A percentile compares a stretch with the other conserved stretches of the same genome.
Evolutionary conservation across 1,140 invertebrate genomes (phyloP).

Genomic region (Orussus abietinus): DNA sequence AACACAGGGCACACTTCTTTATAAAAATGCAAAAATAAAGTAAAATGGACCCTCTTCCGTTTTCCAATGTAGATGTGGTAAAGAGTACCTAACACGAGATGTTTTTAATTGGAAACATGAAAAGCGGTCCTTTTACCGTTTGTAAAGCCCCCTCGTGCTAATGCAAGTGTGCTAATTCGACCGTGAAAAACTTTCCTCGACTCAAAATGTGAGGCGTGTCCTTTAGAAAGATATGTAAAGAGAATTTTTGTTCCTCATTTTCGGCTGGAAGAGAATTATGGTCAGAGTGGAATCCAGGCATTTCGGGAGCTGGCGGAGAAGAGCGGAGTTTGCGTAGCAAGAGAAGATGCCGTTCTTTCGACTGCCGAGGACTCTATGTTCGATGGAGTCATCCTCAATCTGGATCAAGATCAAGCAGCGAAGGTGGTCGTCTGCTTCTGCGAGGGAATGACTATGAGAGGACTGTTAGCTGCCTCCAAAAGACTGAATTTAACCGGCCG

Average conservation of each 20-base stretch:
- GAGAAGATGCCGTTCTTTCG: conserved; percentile 64
- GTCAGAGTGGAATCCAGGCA: conserved; percentile 73
- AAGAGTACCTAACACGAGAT: too few species aligned
- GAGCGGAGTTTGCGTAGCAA: conserved; percentile 71
- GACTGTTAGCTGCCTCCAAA: conserved; percentile 64
- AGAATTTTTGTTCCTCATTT: conserved; percentile 24
- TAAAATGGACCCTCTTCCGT: too few species aligned
- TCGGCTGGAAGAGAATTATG: conserved; percentile 81
- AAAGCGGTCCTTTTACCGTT: too few species aligned
- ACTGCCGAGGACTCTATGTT: conserved; percentile 62
- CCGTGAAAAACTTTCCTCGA: too few species aligned
- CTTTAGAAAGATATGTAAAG: too few species aligned
- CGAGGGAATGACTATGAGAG: conserved; percentile 70
- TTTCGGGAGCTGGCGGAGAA: conserved; percentile 66
- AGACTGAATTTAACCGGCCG: conserved; percentile 60
- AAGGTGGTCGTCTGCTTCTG: conserved; percentile 81
- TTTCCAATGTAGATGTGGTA: too few species aligned
- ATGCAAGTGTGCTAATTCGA: too few species aligned
- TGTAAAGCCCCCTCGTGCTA: too few species aligned
- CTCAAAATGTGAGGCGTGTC: too few species aligned
- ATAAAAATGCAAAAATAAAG: too few species aligned
- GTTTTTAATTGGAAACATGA: too few species aligned
- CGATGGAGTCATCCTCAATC: conserved; percentile 59
- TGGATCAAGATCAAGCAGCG: conserved; percentile 59
- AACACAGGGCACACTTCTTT: too few species aligned